Conservation (phyloP, 2,888 invertebrate genomes). For the Drosophila glabriapex region DNA sequence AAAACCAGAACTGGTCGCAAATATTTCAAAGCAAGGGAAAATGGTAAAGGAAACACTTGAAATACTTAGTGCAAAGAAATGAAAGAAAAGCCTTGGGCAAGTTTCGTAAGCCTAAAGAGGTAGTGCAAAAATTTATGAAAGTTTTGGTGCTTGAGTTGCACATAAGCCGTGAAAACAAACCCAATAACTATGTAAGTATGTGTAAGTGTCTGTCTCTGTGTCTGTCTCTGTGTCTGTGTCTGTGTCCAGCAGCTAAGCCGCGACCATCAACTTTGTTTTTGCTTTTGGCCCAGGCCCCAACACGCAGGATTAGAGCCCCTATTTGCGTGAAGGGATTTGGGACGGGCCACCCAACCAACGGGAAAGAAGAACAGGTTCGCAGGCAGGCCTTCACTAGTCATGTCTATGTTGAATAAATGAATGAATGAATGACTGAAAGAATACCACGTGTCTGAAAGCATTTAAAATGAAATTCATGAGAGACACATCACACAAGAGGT, state of each 20-base stretch:
- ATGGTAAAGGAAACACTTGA: constrained; percentile 51
- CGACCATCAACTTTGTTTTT: constrained; percentile 36
- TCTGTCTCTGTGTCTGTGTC: not conserved
- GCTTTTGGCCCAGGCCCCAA: constrained; percentile 30
- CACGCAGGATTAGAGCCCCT: constrained; percentile 59
- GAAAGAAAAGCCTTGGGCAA: constrained; percentile 43
- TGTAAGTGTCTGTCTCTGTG: not conserved
- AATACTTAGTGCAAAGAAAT: constrained; percentile 55
- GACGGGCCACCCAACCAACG: constrained; percentile 22
- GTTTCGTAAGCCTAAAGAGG: constrained; percentile 37
- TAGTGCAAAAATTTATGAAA: constrained; percentile 55
- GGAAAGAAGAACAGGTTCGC: constrained; percentile 23
- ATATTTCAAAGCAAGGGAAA: constrained; percentile 38
- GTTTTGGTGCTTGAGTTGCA: constrained; percentile 64
- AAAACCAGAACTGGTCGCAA: constrained; percentile 27
- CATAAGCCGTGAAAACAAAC: constrained; percentile 76
- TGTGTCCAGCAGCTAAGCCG: constrained; percentile 38
- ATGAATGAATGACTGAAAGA: constrained; percentile 66
- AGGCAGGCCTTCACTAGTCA: constrained; percentile 37
- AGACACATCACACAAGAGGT: constrained; percentile 62
- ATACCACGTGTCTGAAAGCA: constrained; percentile 52
- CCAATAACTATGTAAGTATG: constrained; percentile 44
- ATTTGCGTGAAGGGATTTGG: constrained; percentile 59
- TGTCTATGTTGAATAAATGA: constrained; percentile 57
- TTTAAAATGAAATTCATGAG: constrained; percentile 62